Base-by-base conservation (phyloP, 1,140 invertebrate genomes). In the Cecropterus lyciades region DNA sequence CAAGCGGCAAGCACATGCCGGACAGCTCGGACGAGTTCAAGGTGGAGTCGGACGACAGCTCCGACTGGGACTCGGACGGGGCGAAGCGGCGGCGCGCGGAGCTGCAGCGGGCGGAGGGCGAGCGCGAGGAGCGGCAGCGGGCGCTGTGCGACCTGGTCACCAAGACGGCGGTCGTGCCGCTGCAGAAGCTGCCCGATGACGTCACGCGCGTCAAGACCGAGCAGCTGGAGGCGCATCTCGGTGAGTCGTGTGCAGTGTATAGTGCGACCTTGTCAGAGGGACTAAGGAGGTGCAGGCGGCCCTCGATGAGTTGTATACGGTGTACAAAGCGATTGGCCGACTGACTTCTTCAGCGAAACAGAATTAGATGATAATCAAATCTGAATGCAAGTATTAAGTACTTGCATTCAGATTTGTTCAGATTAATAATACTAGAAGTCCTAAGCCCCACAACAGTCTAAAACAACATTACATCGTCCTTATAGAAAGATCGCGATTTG, bases 21-120 rank as follows among this genome's bases (percentile, higher is more conserved):
- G 91, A 93, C 71, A 93, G 92, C 55, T 92, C 92, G 2, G 92
- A 93, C 75, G 92, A 93, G 78, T 93, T 92, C 79, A 91, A 88
- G 52, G 66, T 88, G 13, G 80, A 83, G 11, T 82, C 80, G 8
- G 84, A 87, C 20, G 33, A 69, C 6, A 65, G 72, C 1, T 85
- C 86, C 0, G 82, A 80, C 56, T 87, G 87, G 8, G 85, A 83
- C 55, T 80, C 79, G 0, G 83, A 85, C 17, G 62, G 70, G 7
- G 67, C 72, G 16, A 76, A 80, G 67, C 65, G 76, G 13, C 80
- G 79, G 52, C 73, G 74, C 40, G 62, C 43, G 1, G 24, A 65
- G 5, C 49, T 15, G 73, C 65, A 65, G 56, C 67, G 60, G 1
- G 13, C 60, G 20, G 42, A 66, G 56, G 33, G 14, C 7, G 46